Evolutionary conservation across 2,888 invertebrate genomes (phyloP).

Genomic region (Pterostichus niger): DNA sequence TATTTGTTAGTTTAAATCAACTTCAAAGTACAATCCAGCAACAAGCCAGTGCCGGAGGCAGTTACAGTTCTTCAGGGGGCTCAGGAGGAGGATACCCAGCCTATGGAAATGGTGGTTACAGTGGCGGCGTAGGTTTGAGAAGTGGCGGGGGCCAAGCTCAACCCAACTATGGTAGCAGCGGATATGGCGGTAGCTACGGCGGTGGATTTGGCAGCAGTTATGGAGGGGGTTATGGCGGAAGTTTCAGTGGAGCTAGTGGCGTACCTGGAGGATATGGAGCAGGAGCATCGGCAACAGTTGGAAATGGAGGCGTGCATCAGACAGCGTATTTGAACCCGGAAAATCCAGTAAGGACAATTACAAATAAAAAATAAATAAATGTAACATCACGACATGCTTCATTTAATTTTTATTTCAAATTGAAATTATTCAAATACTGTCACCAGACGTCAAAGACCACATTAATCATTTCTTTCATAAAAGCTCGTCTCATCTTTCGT

Average conservation of each 20-base stretch:
- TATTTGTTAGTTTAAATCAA: constrained; percentile 37
- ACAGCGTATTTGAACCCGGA: constrained; percentile 81
- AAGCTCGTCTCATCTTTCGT: too few species aligned
- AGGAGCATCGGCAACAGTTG: constrained; percentile 79
- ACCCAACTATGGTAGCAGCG: constrained; percentile 5
- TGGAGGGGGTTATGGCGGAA: constrained; percentile 46
- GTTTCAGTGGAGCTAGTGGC: constrained; percentile 48
- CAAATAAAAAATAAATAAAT: too few species aligned
- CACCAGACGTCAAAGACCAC: too few species aligned
- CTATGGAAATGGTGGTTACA: constrained; percentile 6
- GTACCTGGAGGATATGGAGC: constrained; percentile 74
- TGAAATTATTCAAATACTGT: too few species aligned
- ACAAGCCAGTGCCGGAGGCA: constrained; percentile 43
- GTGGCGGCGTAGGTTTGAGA: constrained; percentile 1
- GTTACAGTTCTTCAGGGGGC: constrained; percentile 15
- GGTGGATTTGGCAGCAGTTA: constrained; percentile 27
- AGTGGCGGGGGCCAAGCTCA: background rate
- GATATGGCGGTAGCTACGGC: background rate
- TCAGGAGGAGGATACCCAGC: background rate
- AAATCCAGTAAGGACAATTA: constrained; percentile 79
- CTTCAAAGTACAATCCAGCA: constrained; percentile 50
- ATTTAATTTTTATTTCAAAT: too few species aligned
- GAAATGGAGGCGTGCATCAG: constrained; percentile 80
- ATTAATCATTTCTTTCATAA: too few species aligned
- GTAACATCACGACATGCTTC: too few species aligned